Evolutionary conservation across 2,797 vertebrate genomes (phyloP), one percentile per base, ranked within the genome.

Genomic region (Octomys mimax): DNA sequence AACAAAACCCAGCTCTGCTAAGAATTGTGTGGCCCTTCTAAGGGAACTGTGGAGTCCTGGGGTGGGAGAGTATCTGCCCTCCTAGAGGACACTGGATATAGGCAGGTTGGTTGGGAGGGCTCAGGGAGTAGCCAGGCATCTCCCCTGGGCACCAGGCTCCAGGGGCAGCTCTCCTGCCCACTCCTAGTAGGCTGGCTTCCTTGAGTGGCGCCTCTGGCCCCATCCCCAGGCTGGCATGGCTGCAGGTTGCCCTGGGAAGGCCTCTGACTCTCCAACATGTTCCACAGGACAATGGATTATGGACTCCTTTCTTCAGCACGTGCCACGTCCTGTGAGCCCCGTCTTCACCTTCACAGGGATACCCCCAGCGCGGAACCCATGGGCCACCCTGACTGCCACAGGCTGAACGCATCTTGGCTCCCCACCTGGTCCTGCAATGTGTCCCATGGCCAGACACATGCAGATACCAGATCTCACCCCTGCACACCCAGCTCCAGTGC

Each of bases 271-370:
- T 82, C 73, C 46, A 3, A 6, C 13, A 0, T 94, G 61, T 96
- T 96, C 96, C 73, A 18, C 92, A 97, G 97, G 96, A 95, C 0
- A 5, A 81, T 21, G 94, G 96, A 96, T 81, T 3, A 0, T 2
- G 70, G 96, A 97, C 52, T 66, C 82, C 90, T 46, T 75, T 88
- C 92, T 95, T 88, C 96, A 82, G 92, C 90, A 64, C 36, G 24
- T 33, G 22, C 90, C 82, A 80, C 83, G 94, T 90, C 82, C 85
- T 39, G 82, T 16, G 82, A 39, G 57, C n/a, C n/a, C 46, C 0
- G 54, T 80, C 78, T 42, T 77, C 71, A 24, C 2, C 2, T 42
- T 66, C 82, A 82, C 92, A 46, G 2, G 18, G 86, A 87, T 39
- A 54, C 36, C 39, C 59, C 59, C 88, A 87, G 70, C 2, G 0